Base-by-base conservation (phyloP, 1,140 invertebrate species). In the Zaprionus inermis region DNA sequence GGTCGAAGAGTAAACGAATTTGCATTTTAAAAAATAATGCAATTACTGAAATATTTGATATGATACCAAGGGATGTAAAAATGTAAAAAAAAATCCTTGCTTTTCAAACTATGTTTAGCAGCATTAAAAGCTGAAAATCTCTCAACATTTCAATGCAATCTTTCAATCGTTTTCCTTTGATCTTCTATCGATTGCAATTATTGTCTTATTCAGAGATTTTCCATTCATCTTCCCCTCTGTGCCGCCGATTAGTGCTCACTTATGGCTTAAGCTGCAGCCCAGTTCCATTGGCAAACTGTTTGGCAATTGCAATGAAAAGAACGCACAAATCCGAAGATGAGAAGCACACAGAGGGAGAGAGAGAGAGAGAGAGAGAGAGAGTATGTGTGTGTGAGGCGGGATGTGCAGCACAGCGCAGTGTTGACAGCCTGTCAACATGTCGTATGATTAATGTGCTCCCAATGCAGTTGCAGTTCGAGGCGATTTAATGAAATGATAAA, bases 371-470 rank as follows among this genome's bases (percentile, higher is more conserved):
- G 44, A 2, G 2, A 18, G 20, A n/a, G 51, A 24, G 7, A 24
- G 14, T 7, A 5, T 5, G 22, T 7, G 14, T 14, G 14, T 16
- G 28, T 7, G 24, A 22, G 51, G 24, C 28, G 20, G 24, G 5
- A n/a, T 3, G 14, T 4, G 22, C n/a, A 12, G 44, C n/a, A 16
- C 4, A 7, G 36, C 32, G 56, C 63, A 59, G 72, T 72, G 83
- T 70, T 91, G 83, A 88, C 80, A 88, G 78, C 38, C 78, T 85
- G 89, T 91, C 89, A 91, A 85, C 78, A 69, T 79, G 86, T 81
- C 88, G 72, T 83, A 91, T 91, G 89, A 91, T 82, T 91, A 91
- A 91, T 91, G 83, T 71, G 72, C 70, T 57, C 67, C 80, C 81
- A 88, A 72, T 84, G 74, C 74, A 79, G 76, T 78, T 72, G 81